Conservation (phyloP, 2,797 vertebrate genomes). For the Botia almorhae region DNA sequence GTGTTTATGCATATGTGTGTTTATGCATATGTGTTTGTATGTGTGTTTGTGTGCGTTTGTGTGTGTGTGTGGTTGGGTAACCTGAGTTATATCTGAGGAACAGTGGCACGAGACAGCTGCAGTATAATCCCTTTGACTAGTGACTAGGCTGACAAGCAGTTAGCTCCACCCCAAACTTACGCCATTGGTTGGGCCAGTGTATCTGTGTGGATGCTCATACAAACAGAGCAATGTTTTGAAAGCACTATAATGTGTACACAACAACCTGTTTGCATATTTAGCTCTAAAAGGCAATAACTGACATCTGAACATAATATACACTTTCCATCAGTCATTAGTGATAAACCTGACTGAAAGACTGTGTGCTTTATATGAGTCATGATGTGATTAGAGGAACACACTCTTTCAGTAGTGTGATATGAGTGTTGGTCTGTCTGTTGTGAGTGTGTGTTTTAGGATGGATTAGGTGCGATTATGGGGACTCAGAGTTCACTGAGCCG, state of each 20-base stretch:
- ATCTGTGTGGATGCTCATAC: neutral
- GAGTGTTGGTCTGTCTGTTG: constrained; percentile 10
- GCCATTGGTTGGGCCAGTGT: no score
- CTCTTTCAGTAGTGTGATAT: neutral
- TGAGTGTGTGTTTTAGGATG: constrained; percentile 27
- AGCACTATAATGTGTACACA: no score
- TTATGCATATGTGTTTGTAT: no score
- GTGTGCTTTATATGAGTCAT: no score
- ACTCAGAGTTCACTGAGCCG: constrained; percentile 45
- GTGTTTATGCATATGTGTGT: no score
- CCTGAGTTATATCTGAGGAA: constrained; percentile 23
- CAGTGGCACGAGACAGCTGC: constrained; percentile 26
- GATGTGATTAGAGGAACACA: constrained; percentile 20
- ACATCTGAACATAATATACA: no score
- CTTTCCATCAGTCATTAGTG: no score
- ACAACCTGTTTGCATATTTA: no score
- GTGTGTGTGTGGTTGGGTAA: constrained; percentile 40
- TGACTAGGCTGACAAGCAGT: constrained; percentile 16
- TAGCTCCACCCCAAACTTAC: no score
- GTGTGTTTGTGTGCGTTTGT: neutral
- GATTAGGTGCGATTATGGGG: constrained; percentile 56
- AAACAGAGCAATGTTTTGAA: no score
- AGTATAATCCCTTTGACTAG: constrained; percentile 22
- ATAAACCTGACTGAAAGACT: no score
- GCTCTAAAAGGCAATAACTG: no score